Base-by-base conservation (phyloP, 2,113 vertebrate species). In the Pyrgilauda ruficollis region DNA sequence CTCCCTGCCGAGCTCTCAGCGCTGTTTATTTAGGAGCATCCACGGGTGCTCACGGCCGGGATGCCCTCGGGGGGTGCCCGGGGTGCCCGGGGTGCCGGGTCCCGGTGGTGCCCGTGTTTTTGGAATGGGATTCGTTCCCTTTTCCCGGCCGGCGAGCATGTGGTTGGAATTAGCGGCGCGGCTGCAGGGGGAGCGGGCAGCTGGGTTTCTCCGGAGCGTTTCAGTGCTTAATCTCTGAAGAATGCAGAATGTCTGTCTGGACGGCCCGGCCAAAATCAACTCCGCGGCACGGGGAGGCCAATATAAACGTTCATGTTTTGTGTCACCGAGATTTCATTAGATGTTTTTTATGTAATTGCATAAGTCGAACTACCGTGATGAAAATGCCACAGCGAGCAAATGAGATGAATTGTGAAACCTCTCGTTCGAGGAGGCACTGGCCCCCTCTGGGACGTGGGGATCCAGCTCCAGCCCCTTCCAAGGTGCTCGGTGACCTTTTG, bases 251-350 rank as follows among this genome's bases (percentile, higher is more conserved):
- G 74, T 95, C 97, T 93, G 94, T 93, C 95, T 80, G 91, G 70
- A 78, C 90, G 15, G 47, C 74, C 63, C 15, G 9, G 96, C 92
- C 94, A 90, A 67, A 76, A 77, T 92, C 89, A 77, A 79, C 93
- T 79, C 89, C 9, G 10, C 76, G 81, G 86, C 94, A 82, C 41
- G 5, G 92, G 91, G 95, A 91, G 88, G 93, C 97, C 91, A 85
- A 87, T 39, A 17, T 95, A 96, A 97, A 95, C 88, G 87, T 96
- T 96, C 96, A 96, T 97, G 97, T 96, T 97, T 97, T 96, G 96
- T 86, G 96, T 82, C 93, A 79, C 90, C 33, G 59, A 79, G 93
- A 92, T 87, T 95, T 92, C 93, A 87, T 68, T 92, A 79, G 96
- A 78, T 74, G 89, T 87, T 90, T 91, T 76, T 64, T 22, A 46